Conservation (phyloP, 2,113 vertebrate species). For the Acinonyx jubatus region DNA sequence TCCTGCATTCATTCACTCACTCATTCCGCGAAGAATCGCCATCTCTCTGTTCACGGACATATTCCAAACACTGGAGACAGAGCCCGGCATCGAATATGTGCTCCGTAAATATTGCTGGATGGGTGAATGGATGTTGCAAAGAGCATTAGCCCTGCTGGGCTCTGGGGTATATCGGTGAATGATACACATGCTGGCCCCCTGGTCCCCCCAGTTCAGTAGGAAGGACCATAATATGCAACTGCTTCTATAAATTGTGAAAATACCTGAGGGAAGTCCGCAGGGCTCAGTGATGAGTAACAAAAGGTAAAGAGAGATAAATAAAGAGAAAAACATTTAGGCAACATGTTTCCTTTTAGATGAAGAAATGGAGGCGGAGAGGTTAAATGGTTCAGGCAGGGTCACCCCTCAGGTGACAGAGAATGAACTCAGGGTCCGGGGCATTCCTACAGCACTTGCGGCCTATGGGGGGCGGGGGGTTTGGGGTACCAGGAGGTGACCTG, state of each 20-base stretch:
- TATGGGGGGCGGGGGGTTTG: accelerated
- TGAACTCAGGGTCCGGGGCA: neutral
- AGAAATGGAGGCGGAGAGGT: neutral
- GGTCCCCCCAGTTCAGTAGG: neutral
- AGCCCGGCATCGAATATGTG: neutral
- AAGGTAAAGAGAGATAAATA: neutral
- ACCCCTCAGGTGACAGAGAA: neutral
- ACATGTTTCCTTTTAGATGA: neutral
- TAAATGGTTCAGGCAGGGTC: neutral
- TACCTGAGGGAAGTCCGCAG: neutral
- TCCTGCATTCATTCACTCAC: neutral
- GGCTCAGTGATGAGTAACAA: neutral
- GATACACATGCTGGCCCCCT: neutral
- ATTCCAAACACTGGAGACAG: neutral
- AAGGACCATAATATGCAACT: neutral
- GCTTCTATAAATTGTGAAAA: neutral
- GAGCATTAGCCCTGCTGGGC: no score
- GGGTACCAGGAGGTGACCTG: neutral
- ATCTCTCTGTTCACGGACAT: neutral
- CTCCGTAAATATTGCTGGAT: neutral
- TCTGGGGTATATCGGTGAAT: neutral
- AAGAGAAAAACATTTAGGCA: neutral
- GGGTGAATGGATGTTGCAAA: neutral
- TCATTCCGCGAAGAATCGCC: neutral
- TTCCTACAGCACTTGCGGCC: neutral